Evolutionary conservation across 2,888 invertebrate genomes (phyloP).

Genomic region (Rhagonycha fulva): DNA sequence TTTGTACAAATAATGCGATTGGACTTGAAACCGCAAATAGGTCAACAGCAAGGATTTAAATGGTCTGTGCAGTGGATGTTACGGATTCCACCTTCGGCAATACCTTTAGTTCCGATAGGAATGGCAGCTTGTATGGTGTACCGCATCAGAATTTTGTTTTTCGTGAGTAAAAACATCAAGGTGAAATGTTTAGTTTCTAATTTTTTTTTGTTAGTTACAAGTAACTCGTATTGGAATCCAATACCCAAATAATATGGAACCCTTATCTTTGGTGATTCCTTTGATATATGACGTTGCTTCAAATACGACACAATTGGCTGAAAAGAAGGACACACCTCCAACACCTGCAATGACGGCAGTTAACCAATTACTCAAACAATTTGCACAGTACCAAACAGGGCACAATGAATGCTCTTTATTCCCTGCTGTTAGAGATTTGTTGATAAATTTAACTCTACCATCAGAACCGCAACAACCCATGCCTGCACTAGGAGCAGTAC

Average conservation of each 20-base stretch:
- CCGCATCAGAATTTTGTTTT: slow-evolving; percentile 88
- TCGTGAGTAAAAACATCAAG: slow-evolving; percentile 65
- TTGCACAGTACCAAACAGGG: slow-evolving; percentile 72
- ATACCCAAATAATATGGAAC: slow-evolving; percentile 65
- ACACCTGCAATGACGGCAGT: slow-evolving; percentile 67
- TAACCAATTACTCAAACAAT: slow-evolving; percentile 68
- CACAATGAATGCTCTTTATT: slow-evolving; percentile 85
- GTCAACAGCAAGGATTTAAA: slow-evolving; percentile 68
- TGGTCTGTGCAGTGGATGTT: slow-evolving; percentile 94
- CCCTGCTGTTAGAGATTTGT: slow-evolving; percentile 86
- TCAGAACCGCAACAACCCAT: slow-evolving; percentile 70
- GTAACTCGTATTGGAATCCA: slow-evolving; percentile 69
- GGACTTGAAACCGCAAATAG: slow-evolving; percentile 64
- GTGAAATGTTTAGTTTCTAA: background rate
- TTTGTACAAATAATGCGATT: slow-evolving; percentile 85
- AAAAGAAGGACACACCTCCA: slow-evolving; percentile 72
- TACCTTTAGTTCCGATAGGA: slow-evolving; percentile 87
- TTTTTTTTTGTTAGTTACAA: slow-evolving; percentile 63
- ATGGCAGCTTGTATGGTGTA: slow-evolving; percentile 85
- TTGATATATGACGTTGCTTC: slow-evolving; percentile 87
- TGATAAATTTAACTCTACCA: slow-evolving; percentile 82
- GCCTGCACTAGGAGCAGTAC: slow-evolving; percentile 55
- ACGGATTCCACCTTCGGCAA: slow-evolving; percentile 86
- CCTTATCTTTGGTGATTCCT: slow-evolving; percentile 80
- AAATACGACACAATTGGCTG: slow-evolving; percentile 86